phyloP scores from a whole-genome alignment of 2,888 invertebrate species.

The Cryptosula pallasiana region DNA sequence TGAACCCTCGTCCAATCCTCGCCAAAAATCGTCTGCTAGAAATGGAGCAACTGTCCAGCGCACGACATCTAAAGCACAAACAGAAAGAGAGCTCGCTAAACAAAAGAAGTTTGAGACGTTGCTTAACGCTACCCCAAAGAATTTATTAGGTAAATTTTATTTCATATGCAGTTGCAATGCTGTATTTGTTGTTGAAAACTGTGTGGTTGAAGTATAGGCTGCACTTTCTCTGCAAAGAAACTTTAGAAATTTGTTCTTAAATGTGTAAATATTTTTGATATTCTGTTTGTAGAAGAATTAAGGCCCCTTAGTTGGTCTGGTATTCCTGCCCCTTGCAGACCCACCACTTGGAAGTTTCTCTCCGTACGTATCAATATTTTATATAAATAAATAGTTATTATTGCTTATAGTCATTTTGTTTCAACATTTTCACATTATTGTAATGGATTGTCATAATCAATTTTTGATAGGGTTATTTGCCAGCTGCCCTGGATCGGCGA shows the following conservation, averaged over 20 bases:
- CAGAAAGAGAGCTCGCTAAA: constrained; percentile 52
- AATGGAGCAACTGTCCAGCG: neutral
- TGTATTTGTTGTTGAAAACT: too few species aligned
- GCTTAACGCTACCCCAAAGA: neutral
- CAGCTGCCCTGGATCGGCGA: constrained; percentile 82
- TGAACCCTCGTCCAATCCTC: neutral
- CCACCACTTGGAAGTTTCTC: constrained; percentile 64
- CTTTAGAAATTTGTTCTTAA: too few species aligned
- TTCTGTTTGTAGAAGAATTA: constrained; percentile 68
- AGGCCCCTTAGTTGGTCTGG: constrained; percentile 87
- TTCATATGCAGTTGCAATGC: too few species aligned
- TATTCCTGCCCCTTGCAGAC: constrained; percentile 79
- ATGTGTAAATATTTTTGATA: too few species aligned
- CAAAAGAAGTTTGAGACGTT: constrained; percentile 18
- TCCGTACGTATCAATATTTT: constrained; percentile 56
- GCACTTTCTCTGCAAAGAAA: too few species aligned
- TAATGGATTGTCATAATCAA: too few species aligned
- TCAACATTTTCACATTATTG: too few species aligned
- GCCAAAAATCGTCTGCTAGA: neutral
- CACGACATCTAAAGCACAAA: constrained; percentile 41
- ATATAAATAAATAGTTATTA: too few species aligned
- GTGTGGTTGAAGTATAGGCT: too few species aligned
- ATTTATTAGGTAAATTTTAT: constrained; percentile 18
- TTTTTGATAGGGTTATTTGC: constrained; percentile 76
- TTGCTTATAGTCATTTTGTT: too few species aligned